Base-by-base conservation (phyloP, 2,797 vertebrate genomes). In the Trichosurus vulpecula region DNA sequence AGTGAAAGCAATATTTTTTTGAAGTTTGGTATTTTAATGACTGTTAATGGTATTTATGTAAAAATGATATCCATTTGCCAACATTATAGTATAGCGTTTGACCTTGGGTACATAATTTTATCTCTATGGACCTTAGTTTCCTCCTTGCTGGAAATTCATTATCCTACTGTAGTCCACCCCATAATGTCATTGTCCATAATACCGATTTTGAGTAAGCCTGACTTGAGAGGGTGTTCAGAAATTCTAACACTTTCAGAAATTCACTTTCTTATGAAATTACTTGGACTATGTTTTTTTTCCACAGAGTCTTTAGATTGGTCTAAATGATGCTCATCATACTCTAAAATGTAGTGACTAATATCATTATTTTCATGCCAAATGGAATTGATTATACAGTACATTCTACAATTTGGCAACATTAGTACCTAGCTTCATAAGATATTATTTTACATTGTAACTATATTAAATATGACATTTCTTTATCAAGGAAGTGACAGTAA, bases 231-330 rank as follows among this genome's bases (percentile, higher is more conserved):
- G 14, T 22, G 1, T 12, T 58, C 25, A 2, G 35, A 9, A 74
- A 94, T 30, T 31, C 58, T 13, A 91, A 8, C 52, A 41, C 91
- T 94, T 93, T 6, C 0, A n/a, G 14, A 66, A 66, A 54, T 95
- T 94, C 95, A 74, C 12, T 95, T 96, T 89, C 91, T 35, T 93
- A 54, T 93, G 90, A 66, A 47, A 47, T 47, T 47, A 81, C 22
- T 81, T 27, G 9, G 41, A 27, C 22, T 81, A 27, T 81, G 74
- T 0, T 74, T 41, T 41, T 25, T 47, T 27, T 25, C 19, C 66
- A 61, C 22, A 11, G 41, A 81, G 10, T 47, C 41, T 81, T 81
- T 47, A 27, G 0, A 10, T 47, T 81, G 31, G 22, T 81, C 41
- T 81, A 22, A n/a, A 81, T 47, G 22, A 81, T 47, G 41, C 22